Conservation (phyloP, 2,888 invertebrate species). For the Cryptocephalus primarius region DNA sequence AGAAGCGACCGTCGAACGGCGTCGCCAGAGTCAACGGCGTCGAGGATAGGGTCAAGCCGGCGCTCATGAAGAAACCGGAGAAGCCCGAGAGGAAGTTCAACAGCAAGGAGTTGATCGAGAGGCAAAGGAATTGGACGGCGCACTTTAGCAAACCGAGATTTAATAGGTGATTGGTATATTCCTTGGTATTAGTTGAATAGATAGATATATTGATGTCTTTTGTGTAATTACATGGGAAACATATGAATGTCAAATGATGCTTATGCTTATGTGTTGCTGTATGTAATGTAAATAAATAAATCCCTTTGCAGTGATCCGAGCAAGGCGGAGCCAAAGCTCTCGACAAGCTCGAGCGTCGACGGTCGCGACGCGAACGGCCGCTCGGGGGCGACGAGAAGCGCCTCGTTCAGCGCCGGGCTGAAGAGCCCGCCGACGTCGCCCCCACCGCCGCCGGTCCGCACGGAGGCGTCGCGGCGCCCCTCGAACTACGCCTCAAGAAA, state of each 20-base stretch:
- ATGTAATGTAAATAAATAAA: too few species aligned
- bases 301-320: slow-evolving; percentile 49
- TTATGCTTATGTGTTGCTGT: too few species aligned
- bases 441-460: slow-evolving; percentile 38
- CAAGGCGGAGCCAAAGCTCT: slow-evolving; percentile 42
- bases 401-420: slow-evolving; percentile 41
- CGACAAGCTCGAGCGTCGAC: neutral
- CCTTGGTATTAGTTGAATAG: too few species aligned
- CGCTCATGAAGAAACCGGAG: slow-evolving; percentile 53
- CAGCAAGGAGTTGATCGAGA: slow-evolving; percentile 78
- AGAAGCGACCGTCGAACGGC: slow-evolving; percentile 12
- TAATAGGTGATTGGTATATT: neutral
- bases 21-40: slow-evolving; percentile 16
- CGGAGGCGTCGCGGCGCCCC: slow-evolving; percentile 31
- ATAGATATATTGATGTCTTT: too few species aligned
- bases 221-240: too few species aligned
- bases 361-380: neutral
- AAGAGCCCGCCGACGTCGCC: slow-evolving; percentile 38
- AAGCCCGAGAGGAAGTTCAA: slow-evolving; percentile 74
- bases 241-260: too few species aligned
- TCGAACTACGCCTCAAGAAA: slow-evolving; percentile 25
- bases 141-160: slow-evolving; percentile 63
- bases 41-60: slow-evolving; percentile 23
- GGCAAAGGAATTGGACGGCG: slow-evolving; percentile 86
- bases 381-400: slow-evolving; percentile 41